Conservation (phyloP, 2,113 vertebrate genomes). For the Corythornis madagascariensis region DNA sequence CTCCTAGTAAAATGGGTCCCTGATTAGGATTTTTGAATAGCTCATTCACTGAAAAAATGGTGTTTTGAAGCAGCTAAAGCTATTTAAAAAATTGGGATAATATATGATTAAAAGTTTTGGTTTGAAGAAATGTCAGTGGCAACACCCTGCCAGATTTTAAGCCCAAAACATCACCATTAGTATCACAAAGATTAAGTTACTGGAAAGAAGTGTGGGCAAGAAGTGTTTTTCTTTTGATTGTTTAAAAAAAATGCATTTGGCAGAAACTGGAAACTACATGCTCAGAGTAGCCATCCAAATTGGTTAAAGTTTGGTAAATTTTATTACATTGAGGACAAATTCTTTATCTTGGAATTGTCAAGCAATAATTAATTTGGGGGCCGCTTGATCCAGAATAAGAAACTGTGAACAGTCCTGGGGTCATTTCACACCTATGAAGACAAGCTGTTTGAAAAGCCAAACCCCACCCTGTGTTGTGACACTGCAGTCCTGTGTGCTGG, state of each 20-base stretch:
- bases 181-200: background rate
- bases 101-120: conserved; percentile 43
- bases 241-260: background rate
- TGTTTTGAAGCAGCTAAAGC: conserved; percentile 51
- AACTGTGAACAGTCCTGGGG: background rate
- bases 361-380: background rate
- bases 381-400: background rate
- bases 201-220: background rate
- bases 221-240: background rate
- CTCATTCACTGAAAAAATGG: conserved; percentile 39
- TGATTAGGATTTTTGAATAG: conserved; percentile 55
- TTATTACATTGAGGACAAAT: background rate
- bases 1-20: conserved; percentile 36
- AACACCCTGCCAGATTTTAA: conserved; percentile 37
- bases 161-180: background rate
- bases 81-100: conserved; percentile 48
- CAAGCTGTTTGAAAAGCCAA: background rate
- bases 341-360: background rate
- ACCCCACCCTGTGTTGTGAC: background rate
- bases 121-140: conserved; percentile 25
- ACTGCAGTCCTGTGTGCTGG: background rate
- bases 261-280: background rate
- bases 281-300: background rate
- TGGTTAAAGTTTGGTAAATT: background rate
- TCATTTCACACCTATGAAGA: background rate